These are phyloP conservation scores for Cairina moschata DNA, from an alignment of 2,113 vertebrate genomes.

Conservation along the genomic window DNA sequence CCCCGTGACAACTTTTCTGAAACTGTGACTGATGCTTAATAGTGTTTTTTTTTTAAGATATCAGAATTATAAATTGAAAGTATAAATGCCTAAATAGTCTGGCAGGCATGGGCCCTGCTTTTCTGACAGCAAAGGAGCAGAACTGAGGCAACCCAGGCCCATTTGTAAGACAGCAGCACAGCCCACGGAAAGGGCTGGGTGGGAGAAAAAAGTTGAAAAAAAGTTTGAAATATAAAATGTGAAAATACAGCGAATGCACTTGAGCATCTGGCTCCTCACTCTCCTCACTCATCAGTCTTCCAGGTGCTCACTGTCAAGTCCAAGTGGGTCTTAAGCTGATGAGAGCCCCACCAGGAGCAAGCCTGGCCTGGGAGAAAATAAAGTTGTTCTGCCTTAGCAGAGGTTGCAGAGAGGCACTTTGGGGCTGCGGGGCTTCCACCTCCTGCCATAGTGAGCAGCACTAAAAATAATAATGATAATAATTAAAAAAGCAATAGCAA, in stretches of 20 bases:
- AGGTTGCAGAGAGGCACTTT: no score
- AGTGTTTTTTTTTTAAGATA: not conserved
- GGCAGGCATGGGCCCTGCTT: not conserved
- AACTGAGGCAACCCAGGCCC: not conserved
- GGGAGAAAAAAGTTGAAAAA: not conserved
- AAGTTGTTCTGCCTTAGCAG: no score
- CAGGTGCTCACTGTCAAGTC: not conserved
- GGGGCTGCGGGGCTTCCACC: no score
- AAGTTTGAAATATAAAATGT: not conserved
- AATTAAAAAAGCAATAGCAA: no score
- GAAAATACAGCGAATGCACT: not conserved
- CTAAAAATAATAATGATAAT: not conserved
- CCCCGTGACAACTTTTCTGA: not conserved
- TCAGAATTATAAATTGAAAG: not conserved
- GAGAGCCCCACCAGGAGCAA: not conserved
- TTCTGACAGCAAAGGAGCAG: rapidly evolving
- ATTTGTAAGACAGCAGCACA: not conserved
- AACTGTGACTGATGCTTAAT: not conserved
- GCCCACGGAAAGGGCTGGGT: not conserved
- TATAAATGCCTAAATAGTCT: rapidly evolving
- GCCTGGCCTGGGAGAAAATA: no score
- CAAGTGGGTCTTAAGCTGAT: not conserved
- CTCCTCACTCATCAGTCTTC: not conserved
- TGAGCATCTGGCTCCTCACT: not conserved
- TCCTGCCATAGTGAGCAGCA: no score